A percentile compares a stretch with the other conserved stretches of the same genome.
Conservation (phyloP, 2,888 invertebrate genomes). For the Ochropleura plecta region DNA sequence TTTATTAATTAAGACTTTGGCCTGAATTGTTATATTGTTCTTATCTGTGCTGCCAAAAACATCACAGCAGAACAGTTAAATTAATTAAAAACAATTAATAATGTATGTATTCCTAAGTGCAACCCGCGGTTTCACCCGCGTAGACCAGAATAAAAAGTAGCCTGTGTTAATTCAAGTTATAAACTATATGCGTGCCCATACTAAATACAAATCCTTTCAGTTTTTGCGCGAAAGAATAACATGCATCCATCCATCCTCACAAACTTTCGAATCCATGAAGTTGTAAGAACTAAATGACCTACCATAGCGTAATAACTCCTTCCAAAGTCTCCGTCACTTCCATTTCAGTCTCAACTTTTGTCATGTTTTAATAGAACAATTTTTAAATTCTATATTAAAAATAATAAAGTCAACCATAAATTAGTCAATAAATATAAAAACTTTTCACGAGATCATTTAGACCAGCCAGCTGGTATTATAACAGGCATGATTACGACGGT, state of each 20-base stretch:
- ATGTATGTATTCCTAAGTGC: not conserved
- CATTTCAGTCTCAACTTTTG: conserved; percentile 67
- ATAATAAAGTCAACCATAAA: conserved; percentile 46
- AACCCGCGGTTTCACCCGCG: not conserved
- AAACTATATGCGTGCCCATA: not conserved
- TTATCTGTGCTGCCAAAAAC: not conserved
- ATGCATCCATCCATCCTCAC: not conserved
- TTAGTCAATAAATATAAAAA: conserved; percentile 49
- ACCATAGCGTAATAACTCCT: conserved; percentile 79
- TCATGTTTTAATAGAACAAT: conserved; percentile 65
- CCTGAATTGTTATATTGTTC: not conserved
- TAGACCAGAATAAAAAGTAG: not conserved
- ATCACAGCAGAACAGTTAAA: not conserved
- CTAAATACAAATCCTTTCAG: not conserved
- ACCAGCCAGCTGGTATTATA: conserved; percentile 69
- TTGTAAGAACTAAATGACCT: conserved; percentile 45
- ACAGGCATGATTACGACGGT: conserved; percentile 48
- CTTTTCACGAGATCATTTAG: conserved; percentile 52
- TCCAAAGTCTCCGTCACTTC: conserved; percentile 80
- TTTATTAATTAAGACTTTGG: not conserved
- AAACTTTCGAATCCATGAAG: not conserved
- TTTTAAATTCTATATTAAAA: conserved; percentile 31
- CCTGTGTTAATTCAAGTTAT: not conserved
- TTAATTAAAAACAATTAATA: not conserved
- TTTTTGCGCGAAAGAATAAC: not conserved